Conservation (phyloP, 2,113 vertebrate species). For the Macquaria australasica region DNA sequence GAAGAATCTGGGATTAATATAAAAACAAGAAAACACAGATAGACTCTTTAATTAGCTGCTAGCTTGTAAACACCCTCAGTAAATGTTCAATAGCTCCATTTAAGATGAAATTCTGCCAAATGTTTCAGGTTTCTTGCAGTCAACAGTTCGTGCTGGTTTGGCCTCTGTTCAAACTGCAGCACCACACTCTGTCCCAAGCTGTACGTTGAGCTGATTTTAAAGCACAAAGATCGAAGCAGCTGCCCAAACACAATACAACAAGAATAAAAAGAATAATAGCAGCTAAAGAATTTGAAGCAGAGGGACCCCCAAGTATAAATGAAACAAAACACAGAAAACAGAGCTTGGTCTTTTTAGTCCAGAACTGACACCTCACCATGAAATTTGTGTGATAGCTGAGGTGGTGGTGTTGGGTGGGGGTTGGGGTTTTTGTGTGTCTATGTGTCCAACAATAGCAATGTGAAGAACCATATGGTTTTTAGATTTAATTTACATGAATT, state of each 20-base stretch:
- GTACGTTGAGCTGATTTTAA: not conserved
- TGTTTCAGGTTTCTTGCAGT: not conserved
- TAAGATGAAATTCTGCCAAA: not conserved
- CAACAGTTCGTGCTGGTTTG: not conserved
- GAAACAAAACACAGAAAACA: slow-evolving; percentile 40
- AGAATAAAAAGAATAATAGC: slow-evolving; percentile 24
- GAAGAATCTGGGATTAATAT: not conserved
- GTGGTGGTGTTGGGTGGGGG: not conserved
- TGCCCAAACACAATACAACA: slow-evolving; percentile 22
- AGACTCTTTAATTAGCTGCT: not conserved
- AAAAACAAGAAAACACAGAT: not conserved
- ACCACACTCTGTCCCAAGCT: not conserved
- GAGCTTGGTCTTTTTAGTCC: not conserved
- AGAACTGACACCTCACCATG: slow-evolving; percentile 56
- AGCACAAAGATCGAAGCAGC: slow-evolving; percentile 42
- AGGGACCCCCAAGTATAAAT: not conserved
- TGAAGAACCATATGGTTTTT: slow-evolving; percentile 45
- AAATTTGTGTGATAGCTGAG: slow-evolving; percentile 67
- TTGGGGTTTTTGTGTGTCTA: slow-evolving; percentile 1
- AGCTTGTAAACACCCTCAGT: not conserved
- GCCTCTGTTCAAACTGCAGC: not conserved
- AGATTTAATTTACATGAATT: slow-evolving; percentile 57
- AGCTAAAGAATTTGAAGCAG: not conserved
- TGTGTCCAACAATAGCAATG: slow-evolving; percentile 37
- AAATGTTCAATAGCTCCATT: not conserved